Evolutionary conservation across 2,888 invertebrate genomes (phyloP), one percentile per base, ranked within the genome.

Genomic region (Luffia ferchaultella): DNA sequence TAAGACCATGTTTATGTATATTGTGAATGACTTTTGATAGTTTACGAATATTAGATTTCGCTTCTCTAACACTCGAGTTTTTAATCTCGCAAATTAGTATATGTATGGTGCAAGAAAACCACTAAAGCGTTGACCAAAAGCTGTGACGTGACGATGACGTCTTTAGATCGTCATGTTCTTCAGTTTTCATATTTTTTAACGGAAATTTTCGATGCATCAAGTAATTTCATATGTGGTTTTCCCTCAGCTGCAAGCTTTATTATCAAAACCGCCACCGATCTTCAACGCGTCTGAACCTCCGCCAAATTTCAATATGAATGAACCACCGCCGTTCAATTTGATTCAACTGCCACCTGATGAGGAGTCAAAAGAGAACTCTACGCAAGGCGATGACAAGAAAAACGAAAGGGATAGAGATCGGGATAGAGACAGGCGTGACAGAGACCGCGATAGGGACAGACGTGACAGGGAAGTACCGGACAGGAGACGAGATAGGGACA

Each of bases 201-300:
- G n/a, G n/a, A n/a, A n/a, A n/a, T n/a, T n/a, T n/a, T n/a, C n/a
- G n/a, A n/a, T n/a, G n/a, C n/a, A n/a, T n/a, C n/a, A n/a, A n/a
- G n/a, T n/a, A 42, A 16, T 5, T 42, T 3, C n/a, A 18, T 45
- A 5, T 16, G 9, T 18, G 9, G 16, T 50, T 50, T 20, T 45
- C 45, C 19, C 16, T 16, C 66, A 89, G 65, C 71, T 89, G 12
- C 87, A 86, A 58, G 86, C 85, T 0, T 72, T 88, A 2, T 68
- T 85, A 9, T 85, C 85, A 20, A 79, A 79, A 48, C 85, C 84
- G 2, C 82, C 82, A 1, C 82, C 82, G 2, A 60, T 57, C 51
- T 88, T 87, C 68, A 87, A 78, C 60, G 62, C 75, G 0, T 62
- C 73, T 0, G 79, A 78, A 45, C 83, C 83, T 0, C 80, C 83